These are phyloP conservation scores for Loriculus beryllinus DNA, from an alignment of 2,797 vertebrate genomes.

Conservation along the genomic window DNA sequence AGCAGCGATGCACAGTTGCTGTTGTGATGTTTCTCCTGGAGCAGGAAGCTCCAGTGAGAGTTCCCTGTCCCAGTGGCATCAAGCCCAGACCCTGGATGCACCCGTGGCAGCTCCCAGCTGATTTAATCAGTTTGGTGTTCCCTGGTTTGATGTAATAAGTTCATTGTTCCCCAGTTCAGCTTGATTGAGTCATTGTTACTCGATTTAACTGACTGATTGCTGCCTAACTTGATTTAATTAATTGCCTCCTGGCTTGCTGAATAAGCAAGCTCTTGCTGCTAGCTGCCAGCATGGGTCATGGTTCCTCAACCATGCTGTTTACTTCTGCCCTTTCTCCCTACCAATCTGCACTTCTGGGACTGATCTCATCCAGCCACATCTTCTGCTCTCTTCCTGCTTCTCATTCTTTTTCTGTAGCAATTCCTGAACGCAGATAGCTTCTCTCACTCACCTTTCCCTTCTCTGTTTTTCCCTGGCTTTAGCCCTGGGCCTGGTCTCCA, in stretches of 20 bases:
- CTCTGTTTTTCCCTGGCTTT: not conserved
- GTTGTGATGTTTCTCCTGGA: constrained; percentile 11
- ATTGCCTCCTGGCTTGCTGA: constrained; percentile 3
- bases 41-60: not conserved
- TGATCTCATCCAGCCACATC: not conserved
- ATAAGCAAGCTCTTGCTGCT: constrained; percentile 10
- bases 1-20: not conserved
- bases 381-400: not conserved
- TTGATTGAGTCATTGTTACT: constrained; percentile 53
- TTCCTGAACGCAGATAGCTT: not conserved
- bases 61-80: not conserved
- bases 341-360: not conserved
- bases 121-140: constrained; percentile 2
- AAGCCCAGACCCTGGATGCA: not conserved
- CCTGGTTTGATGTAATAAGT: constrained; percentile 29
- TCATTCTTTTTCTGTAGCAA: not conserved
- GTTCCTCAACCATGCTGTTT: not conserved
- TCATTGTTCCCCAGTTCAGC: constrained; percentile 11
- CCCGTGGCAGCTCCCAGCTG: not conserved
- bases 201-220: constrained; percentile 46
- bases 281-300: not conserved
- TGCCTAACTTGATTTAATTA: constrained; percentile 54
- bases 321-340: not conserved
- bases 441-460: not conserved
- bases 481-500: not conserved